Base-by-base conservation (phyloP, 1,140 invertebrate genomes). In the Marisa cornuarietis region DNA sequence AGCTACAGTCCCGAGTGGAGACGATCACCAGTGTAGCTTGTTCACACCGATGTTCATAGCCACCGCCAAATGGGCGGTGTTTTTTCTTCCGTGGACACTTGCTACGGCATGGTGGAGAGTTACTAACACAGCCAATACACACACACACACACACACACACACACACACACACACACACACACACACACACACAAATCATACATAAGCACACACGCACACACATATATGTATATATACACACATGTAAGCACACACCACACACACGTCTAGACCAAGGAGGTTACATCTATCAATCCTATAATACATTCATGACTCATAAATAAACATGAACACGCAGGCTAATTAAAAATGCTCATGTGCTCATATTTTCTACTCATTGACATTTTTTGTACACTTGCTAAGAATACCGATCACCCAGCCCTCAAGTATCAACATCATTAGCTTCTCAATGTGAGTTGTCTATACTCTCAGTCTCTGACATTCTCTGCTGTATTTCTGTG, bases 141-240 rank as follows among this genome's bases (percentile, higher is more conserved):
- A 31, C 20, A 71, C 4, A 71, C 3, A 42, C 69, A 71, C 69
- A 71, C 31, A 42, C n/a, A 71, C 31, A 3, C n/a, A 71, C 69
- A 42, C 31, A 49, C 69, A 71, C 69, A 71, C 31, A 42, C 18
- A 71, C n/a, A 71, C 11, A 71, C 31, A 42, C 69, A 71, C 42
- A 9, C 52, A 54, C 52, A 54, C 52, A 8, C 52, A 8, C 52
- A 54, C 52, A 8, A 8, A 8, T 14, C 52, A 8, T 9, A 8
- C 8, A 8, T 54, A 9, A 54, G 8, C 52, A 54, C 52, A 54
- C 52, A 54, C 52, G 8, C 52, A n/a, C n/a, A n/a, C n/a, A n/a
- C n/a, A n/a, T n/a, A n/a, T n/a, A n/a, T 42, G 6, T 42, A 42
- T 42, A 42, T 42, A 42, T 42, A 42, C 6, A 42, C 31, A 4